phyloP scores from a whole-genome alignment of 2,113 vertebrate genomes.

The Sinocyclocheilus maitianheensis region DNA sequence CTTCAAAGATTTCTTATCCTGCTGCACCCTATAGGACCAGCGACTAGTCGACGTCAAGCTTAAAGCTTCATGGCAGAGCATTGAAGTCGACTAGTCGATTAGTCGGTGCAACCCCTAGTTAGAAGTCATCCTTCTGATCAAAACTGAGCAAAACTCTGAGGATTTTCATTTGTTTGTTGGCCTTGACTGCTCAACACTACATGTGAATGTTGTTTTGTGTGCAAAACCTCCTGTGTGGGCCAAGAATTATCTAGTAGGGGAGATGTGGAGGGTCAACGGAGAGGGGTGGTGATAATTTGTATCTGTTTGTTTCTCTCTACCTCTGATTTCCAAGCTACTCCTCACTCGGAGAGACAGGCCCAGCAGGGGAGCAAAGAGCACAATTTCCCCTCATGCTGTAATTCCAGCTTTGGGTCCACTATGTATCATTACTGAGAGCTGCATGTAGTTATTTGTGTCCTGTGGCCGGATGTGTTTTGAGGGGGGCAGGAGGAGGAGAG shows the following conservation, averaged over 20 bases:
- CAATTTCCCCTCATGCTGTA: constrained; percentile 67
- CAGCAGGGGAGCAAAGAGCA: constrained; percentile 69
- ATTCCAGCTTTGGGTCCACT: constrained; percentile 72
- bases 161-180: neutral
- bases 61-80: too few species aligned
- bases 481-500: constrained; percentile 52
- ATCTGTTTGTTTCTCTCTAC: constrained; percentile 35
- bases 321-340: constrained; percentile 50
- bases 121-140: neutral
- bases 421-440: constrained; percentile 75
- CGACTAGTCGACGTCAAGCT: too few species aligned
- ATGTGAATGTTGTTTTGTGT: constrained; percentile 6
- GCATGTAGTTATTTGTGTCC: constrained; percentile 77
- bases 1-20: too few species aligned
- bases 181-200: neutral
- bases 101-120: too few species aligned
- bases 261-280: neutral
- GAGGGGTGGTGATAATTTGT: neutral
- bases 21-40: too few species aligned
- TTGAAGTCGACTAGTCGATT: too few species aligned
- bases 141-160: neutral
- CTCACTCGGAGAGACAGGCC: constrained; percentile 61
- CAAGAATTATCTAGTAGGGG: neutral
- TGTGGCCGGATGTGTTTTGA: constrained; percentile 75
- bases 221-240: neutral